Evolutionary conservation across 2,888 invertebrate genomes (phyloP).

Genomic region (Malthinus flaveolus): DNA sequence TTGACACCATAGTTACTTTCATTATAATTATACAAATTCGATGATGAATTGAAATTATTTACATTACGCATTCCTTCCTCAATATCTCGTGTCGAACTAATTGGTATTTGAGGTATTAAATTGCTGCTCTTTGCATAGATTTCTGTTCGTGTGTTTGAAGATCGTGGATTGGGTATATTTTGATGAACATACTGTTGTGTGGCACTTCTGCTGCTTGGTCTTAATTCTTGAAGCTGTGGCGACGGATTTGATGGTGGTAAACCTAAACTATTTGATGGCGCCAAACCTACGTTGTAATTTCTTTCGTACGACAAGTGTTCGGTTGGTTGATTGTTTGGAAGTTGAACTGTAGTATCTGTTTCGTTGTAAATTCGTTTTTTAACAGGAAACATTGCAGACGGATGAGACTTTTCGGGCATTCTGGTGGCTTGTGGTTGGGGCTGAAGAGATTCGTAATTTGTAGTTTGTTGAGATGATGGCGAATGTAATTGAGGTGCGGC

Average conservation of each 20-base stretch:
- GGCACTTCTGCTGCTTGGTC: constrained; percentile 9
- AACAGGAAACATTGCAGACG: constrained; percentile 61
- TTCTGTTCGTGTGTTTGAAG: constrained; percentile 14
- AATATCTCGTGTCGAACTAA: constrained; percentile 3
- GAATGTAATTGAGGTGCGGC: constrained; percentile 16
- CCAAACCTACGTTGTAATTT: constrained; percentile 30
- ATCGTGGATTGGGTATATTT: constrained; percentile 47
- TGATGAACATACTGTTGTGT: constrained; percentile 44
- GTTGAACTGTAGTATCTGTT: constrained; percentile 36
- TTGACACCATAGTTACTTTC: constrained; percentile 44
- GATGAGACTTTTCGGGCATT: constrained; percentile 35
- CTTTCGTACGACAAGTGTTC: constrained; percentile 28
- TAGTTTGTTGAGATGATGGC: constrained; percentile 22
- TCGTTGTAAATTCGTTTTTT: constrained; percentile 68
- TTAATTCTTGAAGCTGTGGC: constrained; percentile 16
- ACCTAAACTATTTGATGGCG: constrained; percentile 30
- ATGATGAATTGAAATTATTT: constrained; percentile 43
- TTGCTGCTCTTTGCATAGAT: neutral
- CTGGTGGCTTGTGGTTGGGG: constrained; percentile 21
- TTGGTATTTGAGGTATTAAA: neutral
- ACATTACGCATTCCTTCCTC: constrained; percentile 40
- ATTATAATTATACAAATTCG: constrained; percentile 37
- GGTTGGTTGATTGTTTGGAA: constrained; percentile 29
- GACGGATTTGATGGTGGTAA: constrained; percentile 13
- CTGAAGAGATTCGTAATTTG: constrained; percentile 17